Evolutionary conservation across 2,888 invertebrate species (phyloP), one percentile per base, ranked within the genome.

Genomic region (Amiota communis): DNA sequence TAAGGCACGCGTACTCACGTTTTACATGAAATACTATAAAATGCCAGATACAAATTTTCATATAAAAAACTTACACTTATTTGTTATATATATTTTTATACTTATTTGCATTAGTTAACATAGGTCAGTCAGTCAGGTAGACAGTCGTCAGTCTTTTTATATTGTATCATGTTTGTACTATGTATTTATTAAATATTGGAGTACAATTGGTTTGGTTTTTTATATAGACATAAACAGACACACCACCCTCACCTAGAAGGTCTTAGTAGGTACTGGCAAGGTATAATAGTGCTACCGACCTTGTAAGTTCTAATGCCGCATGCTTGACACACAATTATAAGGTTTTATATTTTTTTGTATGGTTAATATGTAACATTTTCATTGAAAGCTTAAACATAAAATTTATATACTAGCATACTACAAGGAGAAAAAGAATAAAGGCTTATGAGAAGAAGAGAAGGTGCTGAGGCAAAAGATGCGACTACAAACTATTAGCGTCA

Each of bases 281-380:
- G 36, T 36, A 36, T 36, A 36, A 59, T 59, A 8, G 1, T 17
- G 15, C 46, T 12, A 59, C 64, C 75, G 80, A 79, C 85, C 82
- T 82, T 84, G 82, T 59, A 71, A 71, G 74, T 83, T 84, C 85
- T 82, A 79, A 78, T 79, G 82, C 81, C 82, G 77, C 63, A 67
- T 74, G 77, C 71, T 75, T 77, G 78, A 68, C 80, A 81, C 77
- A 67, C 69, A 76, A 64, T 51, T 53, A 73, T 67, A 69, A 67
- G 69, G 71, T 53, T 36, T 11, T 23, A n/a, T 36, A 36, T 36
- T 36, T 36, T 36, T 23, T 23, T 23, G 1, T 36, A 6, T 36
- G 2, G 36, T 36, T 36, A 36, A 36, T 6, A 36, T 65, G 47
- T 47, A 47, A 46, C 23, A 46, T 20, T 63, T 36, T 36, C 36